Conservation (phyloP, 2,797 vertebrate species). For the Danio choprae region DNA sequence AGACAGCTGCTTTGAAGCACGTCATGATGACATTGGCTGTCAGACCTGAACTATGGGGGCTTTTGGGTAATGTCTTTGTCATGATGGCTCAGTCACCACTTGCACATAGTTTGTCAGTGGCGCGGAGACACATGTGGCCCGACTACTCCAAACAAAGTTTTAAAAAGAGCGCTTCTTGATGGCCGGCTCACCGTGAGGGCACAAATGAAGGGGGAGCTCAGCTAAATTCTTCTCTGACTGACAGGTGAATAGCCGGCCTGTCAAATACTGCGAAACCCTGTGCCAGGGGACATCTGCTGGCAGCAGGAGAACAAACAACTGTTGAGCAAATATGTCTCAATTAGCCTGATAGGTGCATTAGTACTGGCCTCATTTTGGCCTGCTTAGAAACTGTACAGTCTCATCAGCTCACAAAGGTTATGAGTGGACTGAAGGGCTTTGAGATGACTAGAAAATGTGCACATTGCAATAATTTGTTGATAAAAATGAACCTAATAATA, state of each 20-base stretch:
- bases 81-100: constrained; percentile 63
- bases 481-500: neutral
- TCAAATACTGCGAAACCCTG: constrained; percentile 67
- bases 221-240: constrained; percentile 58
- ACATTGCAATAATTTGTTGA: neutral
- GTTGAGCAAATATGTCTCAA: constrained; percentile 86
- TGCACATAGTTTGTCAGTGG: constrained; percentile 73
- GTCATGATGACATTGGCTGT: constrained; percentile 67
- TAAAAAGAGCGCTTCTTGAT: constrained; percentile 84
- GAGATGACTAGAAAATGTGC: neutral
- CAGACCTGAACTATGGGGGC: constrained; percentile 63
- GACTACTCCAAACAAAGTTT: constrained; percentile 88
- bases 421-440: neutral
- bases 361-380: constrained; percentile 11
- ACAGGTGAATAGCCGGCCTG: constrained; percentile 78
- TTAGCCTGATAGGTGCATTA: constrained; percentile 77
- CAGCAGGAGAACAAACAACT: constrained; percentile 87
- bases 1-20: constrained; percentile 56
- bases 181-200: constrained; percentile 79
- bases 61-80: constrained; percentile 63
- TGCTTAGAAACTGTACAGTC: constrained; percentile 41
- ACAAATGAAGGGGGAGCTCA: constrained; percentile 81
- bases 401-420: neutral
- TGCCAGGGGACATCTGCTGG: constrained; percentile 86
- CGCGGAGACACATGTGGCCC: constrained; percentile 72